Evolutionary conservation across 2,113 vertebrate species (phyloP).

Genomic region (Galeopterus variegatus): DNA sequence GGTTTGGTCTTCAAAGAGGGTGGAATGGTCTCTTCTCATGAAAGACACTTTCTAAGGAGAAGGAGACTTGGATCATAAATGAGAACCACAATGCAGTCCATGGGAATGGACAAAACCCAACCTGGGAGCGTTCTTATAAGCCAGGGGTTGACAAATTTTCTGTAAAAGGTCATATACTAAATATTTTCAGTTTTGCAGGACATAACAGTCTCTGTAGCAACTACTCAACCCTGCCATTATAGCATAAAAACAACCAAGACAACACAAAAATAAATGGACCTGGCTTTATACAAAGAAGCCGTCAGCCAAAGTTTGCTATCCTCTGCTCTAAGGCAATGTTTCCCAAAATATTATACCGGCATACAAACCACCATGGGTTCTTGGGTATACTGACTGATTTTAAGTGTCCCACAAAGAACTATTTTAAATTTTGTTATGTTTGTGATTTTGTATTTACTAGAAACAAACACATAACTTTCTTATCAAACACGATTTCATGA

Average conservation of each 20-base stretch:
- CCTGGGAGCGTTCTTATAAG: not conserved
- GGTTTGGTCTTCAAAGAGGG: not conserved
- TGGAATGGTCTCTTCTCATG: not conserved
- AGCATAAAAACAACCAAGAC: not conserved
- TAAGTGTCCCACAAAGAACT: not conserved
- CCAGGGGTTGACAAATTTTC: not conserved
- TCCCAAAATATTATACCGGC: not conserved
- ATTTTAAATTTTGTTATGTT: slow-evolving; percentile 15
- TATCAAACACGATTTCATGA: not conserved
- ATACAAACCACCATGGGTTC: not conserved
- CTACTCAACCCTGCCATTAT: not conserved
- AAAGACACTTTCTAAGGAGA: not conserved
- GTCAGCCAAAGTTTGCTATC: not conserved
- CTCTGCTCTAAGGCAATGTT: not conserved
- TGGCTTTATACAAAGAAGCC: not conserved
- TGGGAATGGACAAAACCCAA: not conserved
- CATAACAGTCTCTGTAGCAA: not conserved
- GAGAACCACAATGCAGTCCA: not conserved
- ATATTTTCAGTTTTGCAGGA: not conserved
- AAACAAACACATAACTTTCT: slow-evolving; percentile 40
- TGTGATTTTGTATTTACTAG: slow-evolving; percentile 34
- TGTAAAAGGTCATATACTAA: not conserved
- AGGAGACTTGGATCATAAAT: not conserved
- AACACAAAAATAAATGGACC: not conserved
- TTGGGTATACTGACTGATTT: not conserved